These are phyloP conservation scores for Megalurothrips usitatus DNA, from an alignment of 2,888 invertebrate species.

Conservation along the genomic window DNA sequence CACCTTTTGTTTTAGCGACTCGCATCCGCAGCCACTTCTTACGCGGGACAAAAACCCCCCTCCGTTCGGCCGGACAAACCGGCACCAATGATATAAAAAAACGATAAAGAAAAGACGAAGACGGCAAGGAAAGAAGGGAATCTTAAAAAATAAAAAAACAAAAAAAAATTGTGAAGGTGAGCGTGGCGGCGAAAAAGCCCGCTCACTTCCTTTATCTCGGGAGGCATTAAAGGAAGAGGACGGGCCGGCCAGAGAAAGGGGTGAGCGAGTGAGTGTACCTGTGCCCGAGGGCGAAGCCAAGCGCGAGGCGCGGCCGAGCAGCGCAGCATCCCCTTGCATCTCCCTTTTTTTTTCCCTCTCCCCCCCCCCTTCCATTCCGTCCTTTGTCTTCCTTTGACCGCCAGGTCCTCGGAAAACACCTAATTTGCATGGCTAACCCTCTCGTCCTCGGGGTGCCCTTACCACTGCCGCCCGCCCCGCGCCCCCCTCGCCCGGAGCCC, in stretches of 20 bases:
- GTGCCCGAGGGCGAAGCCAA: neutral
- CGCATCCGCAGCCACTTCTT: neutral
- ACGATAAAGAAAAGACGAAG: neutral
- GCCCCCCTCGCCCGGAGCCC: neutral
- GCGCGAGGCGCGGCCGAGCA: neutral
- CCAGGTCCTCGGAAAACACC: slow-evolving; percentile 27
- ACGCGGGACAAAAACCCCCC: neutral
- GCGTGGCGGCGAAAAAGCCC: neutral
- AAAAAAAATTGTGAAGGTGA: neutral
- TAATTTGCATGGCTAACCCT: slow-evolving; percentile 25
- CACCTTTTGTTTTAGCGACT: slow-evolving; percentile 19
- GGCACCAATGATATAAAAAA: neutral
- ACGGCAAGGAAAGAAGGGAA: neutral
- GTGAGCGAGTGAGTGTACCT: slow-evolving; percentile 29
- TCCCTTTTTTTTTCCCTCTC: neutral
- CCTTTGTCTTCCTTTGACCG: slow-evolving; percentile 28
- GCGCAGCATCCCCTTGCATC: slow-evolving; percentile 1
- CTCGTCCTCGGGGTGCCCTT: neutral
- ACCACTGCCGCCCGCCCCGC: neutral
- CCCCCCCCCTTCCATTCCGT: slow-evolving; percentile 7
- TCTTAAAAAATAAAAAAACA: neutral
- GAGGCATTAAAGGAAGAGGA: slow-evolving; percentile 29
- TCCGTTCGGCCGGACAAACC: neutral
- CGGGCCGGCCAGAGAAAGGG: slow-evolving; percentile 29
- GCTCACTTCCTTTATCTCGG: slow-evolving; percentile 19